Evolutionary conservation across 2,888 invertebrate genomes (phyloP), one percentile per base, ranked within the genome.

Genomic region (Vanessa cardui): DNA sequence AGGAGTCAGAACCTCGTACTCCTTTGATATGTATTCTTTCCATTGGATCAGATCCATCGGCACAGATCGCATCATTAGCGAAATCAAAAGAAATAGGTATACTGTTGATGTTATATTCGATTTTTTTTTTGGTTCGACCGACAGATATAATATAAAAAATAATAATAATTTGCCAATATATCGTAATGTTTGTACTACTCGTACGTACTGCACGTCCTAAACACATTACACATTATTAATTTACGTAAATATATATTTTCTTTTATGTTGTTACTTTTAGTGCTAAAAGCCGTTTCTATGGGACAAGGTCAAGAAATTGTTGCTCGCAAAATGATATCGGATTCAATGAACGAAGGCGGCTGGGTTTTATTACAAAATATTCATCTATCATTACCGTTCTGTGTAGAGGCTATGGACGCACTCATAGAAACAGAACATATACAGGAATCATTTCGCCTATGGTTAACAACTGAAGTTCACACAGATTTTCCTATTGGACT

Each of bases 301-400:
- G 99, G 99, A 3, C 99, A 99, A 94, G 99, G 99, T 0, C 99
- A 99, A 92, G 99, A 96, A 79, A 93, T 93, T 70, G 97, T 97
- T 71, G 98, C 98, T 0, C 94, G 98, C 33, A 95, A 96, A 80
- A 94, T 98, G 93, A 96, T 98, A 78, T 94, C 95, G 52, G 95
- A 97, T 73, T 96, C 96, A 0, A 97, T 97, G 96, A 90, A 88
- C 45, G 90, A 89, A 73, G 99, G 99, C 0, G 97, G 97, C 16
- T 99, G 99, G 99, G 97, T 99, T 0, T 93, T 99, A 12, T 93
- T 99, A 8, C 99, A 99, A 92, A 99, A 99, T 84, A 98, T 98
- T 77, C 99, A 99, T 87, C 91, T 99, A n/a, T 98, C 98, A 2
- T 92, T 99, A 26, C 97, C 98, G 5, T 99, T 99, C 88, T 98